A percentile compares a stretch with the other conserved stretches of the same genome.
These are phyloP conservation scores for Pterobdella sp. DNA, from an alignment of 2,888 invertebrate species.

Conservation along the genomic window DNA sequence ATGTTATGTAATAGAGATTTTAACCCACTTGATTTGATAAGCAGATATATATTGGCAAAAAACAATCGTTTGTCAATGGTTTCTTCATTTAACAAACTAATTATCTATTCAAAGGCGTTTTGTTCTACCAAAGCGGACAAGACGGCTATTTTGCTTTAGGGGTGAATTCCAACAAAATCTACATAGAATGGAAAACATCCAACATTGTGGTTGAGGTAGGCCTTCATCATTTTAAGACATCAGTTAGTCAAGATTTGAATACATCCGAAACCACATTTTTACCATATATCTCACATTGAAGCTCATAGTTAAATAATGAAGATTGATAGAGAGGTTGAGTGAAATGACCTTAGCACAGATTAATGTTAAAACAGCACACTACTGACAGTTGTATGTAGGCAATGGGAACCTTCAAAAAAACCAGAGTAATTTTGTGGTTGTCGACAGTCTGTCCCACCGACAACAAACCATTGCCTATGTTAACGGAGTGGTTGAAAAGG, in stretches of 20 bases:
- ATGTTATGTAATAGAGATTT: too few species aligned
- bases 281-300: too few species aligned
- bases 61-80: too few species aligned
- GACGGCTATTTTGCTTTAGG: constrained; percentile 38
- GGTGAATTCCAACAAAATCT: constrained; percentile 34
- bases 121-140: constrained; percentile 37
- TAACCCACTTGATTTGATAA: too few species aligned
- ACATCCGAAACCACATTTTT: too few species aligned
- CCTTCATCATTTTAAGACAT: too few species aligned
- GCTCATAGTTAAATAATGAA: too few species aligned
- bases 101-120: too few species aligned
- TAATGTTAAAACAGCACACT: not conserved
- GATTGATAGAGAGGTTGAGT: too few species aligned
- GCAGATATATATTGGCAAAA: too few species aligned
- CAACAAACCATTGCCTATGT: constrained; percentile 35
- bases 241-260: not conserved
- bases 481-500: constrained; percentile 33
- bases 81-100: too few species aligned
- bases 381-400: constrained; percentile 37
- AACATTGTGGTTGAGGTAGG: constrained; percentile 36
- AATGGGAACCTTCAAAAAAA: constrained; percentile 35
- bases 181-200: constrained; percentile 38
- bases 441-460: constrained; percentile 31
- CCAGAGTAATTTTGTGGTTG: constrained; percentile 32
- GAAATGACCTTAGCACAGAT: too few species aligned